Evolutionary conservation across 2,113 vertebrate genomes (phyloP).

Genomic region (Rafetus swinhoei): DNA sequence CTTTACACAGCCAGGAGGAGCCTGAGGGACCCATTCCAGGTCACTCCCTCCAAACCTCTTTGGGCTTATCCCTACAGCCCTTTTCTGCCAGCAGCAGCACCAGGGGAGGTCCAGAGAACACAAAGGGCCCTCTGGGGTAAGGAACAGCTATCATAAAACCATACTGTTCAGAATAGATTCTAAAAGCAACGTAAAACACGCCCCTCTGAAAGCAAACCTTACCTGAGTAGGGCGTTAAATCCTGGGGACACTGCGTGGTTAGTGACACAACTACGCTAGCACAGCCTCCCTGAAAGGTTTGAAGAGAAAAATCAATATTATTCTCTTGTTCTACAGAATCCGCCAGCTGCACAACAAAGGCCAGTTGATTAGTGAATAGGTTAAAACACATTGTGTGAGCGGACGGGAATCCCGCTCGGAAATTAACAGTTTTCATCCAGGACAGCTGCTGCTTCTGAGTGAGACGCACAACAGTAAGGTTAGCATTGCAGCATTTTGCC

Average conservation of each 20-base stretch:
- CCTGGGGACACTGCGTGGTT: conserved; percentile 96
- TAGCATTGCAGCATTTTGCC: background rate
- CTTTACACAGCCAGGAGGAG: too few species aligned
- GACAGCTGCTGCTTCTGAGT: background rate
- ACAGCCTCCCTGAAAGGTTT: conserved; percentile 90
- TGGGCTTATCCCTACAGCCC: background rate
- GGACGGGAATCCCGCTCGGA: background rate
- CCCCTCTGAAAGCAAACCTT: background rate
- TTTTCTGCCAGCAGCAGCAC: background rate
- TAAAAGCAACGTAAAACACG: background rate
- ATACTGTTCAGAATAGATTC: background rate
- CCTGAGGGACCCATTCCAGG: background rate
- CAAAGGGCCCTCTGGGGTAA: background rate
- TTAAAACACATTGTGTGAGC: background rate
- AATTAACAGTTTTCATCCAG: background rate
- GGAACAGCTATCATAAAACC: background rate
- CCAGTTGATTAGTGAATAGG: background rate
- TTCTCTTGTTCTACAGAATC: background rate
- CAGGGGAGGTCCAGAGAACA: accelerated
- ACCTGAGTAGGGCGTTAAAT: conserved; percentile 95
- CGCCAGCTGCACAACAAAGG: background rate
- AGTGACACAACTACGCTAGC: conserved; percentile 95
- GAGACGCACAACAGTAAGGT: accelerated
- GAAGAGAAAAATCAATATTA: background rate
- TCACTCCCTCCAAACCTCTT: background rate